Conservation (phyloP, 2,888 invertebrate genomes). For the Siphlonurus alternatus region DNA sequence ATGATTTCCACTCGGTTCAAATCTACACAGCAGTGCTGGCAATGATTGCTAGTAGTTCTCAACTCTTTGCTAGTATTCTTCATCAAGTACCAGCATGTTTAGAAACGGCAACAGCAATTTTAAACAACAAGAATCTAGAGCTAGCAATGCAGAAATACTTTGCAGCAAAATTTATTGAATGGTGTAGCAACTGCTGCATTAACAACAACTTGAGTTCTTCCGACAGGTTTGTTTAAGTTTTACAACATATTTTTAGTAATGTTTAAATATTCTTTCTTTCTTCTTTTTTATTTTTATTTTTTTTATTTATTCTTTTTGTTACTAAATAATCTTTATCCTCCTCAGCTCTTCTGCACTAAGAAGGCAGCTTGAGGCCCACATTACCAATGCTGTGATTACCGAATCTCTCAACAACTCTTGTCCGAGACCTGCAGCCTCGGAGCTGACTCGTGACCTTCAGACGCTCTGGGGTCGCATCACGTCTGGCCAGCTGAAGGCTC, state of each 20-base stretch:
- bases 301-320: neutral
- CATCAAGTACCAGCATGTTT: neutral
- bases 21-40: neutral
- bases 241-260: too few species aligned
- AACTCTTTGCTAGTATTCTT: neutral
- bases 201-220: too few species aligned
- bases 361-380: too few species aligned
- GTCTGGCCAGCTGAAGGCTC: slow-evolving; percentile 9
- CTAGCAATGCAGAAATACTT: neutral
- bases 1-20: neutral
- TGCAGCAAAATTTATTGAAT: neutral
- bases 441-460: slow-evolving; percentile 11
- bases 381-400: neutral
- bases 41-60: neutral
- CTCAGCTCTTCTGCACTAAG: neutral
- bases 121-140: neutral
- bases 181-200: neutral
- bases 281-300: too few species aligned
- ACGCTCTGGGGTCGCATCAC: slow-evolving; percentile 10
- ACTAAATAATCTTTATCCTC: slow-evolving; percentile 2
- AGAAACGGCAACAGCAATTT: neutral
- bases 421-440: neutral
- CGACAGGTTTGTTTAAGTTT: too few species aligned
- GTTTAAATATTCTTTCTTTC: too few species aligned
- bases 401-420: neutral